These are phyloP conservation scores for Oxygymnocypris stewartii DNA, from an alignment of 2,113 vertebrate species.

Conservation along the genomic window DNA sequence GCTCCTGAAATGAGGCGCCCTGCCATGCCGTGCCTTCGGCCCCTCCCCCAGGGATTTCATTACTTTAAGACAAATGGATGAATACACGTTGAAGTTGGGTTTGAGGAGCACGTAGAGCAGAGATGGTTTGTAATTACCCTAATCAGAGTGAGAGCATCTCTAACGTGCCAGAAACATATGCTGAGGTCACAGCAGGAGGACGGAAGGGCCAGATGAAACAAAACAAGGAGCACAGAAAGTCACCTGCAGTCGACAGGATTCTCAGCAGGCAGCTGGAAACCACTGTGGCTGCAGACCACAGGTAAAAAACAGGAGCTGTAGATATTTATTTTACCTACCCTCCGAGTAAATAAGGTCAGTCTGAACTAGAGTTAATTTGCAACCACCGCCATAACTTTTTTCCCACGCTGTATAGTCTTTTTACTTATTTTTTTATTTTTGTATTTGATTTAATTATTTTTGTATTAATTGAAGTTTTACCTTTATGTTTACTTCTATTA, in stretches of 20 bases:
- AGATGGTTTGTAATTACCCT: slow-evolving; percentile 61
- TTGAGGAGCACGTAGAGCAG: slow-evolving; percentile 40
- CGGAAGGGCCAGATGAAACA: slow-evolving; percentile 41
- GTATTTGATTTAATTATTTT: too few species aligned
- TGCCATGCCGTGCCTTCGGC: slow-evolving; percentile 52
- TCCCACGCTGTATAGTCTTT: too few species aligned
- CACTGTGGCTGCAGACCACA: background rate
- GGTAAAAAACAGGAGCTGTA: background rate
- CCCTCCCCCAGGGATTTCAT: slow-evolving; percentile 69
- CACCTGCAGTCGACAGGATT: background rate
- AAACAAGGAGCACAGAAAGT: slow-evolving; percentile 43
- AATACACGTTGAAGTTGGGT: slow-evolving; percentile 54
- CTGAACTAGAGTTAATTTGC: background rate
- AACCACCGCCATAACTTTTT: background rate
- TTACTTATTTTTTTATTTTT: too few species aligned
- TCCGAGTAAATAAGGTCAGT: background rate
- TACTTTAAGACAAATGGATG: slow-evolving; percentile 73
- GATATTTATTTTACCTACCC: background rate
- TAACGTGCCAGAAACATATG: slow-evolving; percentile 51
- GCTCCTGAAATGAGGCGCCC: slow-evolving; percentile 64
- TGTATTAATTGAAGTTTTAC: too few species aligned
- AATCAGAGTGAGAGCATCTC: slow-evolving; percentile 64
- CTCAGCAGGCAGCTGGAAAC: background rate
- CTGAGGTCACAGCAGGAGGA: slow-evolving; percentile 39
- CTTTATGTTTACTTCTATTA: too few species aligned